phyloP scores from a whole-genome alignment of 2,888 invertebrate genomes.

The Syrista parreyssii region DNA sequence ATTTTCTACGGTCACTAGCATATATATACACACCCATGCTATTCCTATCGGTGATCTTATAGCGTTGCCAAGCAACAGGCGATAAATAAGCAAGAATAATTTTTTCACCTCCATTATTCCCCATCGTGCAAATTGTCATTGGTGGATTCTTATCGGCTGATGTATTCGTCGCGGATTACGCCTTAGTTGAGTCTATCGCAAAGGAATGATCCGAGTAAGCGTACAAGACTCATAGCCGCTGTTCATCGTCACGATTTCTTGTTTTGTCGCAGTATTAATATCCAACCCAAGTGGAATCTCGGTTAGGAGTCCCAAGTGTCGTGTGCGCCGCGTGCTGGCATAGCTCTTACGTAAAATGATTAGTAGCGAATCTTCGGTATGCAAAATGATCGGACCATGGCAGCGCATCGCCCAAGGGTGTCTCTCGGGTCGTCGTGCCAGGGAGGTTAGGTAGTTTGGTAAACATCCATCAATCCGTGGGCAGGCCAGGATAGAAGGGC shows the following conservation, averaged over 20 bases:
- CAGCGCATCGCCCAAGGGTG: constrained; percentile 37
- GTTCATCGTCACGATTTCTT: neutral
- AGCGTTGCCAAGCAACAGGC: neutral
- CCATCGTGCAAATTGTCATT: neutral
- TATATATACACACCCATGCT: neutral
- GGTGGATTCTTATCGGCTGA: neutral
- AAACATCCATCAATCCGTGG: constrained; percentile 63
- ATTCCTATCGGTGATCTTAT: neutral
- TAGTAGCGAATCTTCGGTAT: constrained; percentile 23
- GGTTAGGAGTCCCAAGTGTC: neutral
- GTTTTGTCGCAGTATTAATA: neutral
- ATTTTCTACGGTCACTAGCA: constrained; percentile 12
- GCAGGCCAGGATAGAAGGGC: constrained; percentile 27
- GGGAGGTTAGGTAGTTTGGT: constrained; percentile 51
- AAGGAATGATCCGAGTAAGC: neutral
- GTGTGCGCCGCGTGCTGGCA: neutral
- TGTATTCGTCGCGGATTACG: neutral
- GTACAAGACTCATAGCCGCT: neutral
- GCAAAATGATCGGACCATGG: constrained; percentile 9
- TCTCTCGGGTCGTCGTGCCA: constrained; percentile 8
- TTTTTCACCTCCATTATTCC: neutral
- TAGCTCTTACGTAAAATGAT: neutral
- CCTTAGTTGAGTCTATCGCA: neutral
- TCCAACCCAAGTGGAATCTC: neutral
- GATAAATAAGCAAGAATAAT: neutral